A percentile compares a stretch with the other conserved stretches of the same genome.
Conservation (phyloP, 2,113 vertebrate genomes). For the Indicator indicator region DNA sequence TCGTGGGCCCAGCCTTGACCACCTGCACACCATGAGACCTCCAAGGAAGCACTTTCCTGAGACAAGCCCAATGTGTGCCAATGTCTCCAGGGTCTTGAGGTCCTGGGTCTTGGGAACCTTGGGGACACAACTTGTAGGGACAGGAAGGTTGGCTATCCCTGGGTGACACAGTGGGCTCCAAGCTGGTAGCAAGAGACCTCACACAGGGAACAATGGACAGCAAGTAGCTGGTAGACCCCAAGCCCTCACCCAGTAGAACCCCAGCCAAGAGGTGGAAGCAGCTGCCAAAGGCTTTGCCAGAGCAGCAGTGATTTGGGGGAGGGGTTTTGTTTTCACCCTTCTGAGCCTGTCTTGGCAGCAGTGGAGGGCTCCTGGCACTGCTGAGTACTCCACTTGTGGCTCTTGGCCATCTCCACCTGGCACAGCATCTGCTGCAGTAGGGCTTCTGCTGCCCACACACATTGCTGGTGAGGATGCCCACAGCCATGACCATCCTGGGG, state of each 20-base stretch:
- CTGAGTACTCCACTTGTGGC: not conserved
- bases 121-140: not conserved
- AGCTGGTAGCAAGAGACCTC: not conserved
- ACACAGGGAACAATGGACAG: not conserved
- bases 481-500: not conserved
- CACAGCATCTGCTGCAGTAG: rapidly evolving
- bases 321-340: not conserved
- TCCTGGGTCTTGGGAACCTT: not conserved
- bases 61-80: not conserved
- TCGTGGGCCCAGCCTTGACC: not conserved
- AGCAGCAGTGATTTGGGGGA: not conserved
- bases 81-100: not conserved
- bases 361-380: not conserved
- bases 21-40: not conserved
- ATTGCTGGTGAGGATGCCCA: not conserved
- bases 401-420: not conserved
- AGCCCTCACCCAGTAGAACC: not conserved
- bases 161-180: not conserved
- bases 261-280: not conserved
- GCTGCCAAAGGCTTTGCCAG: not conserved
- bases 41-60: not conserved
- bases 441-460: not conserved
- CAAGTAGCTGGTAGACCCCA: not conserved
- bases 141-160: not conserved
- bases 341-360: not conserved